A percentile compares a stretch with the other conserved stretches of the same genome.
Evolutionary conservation across 2,797 vertebrate species (phyloP).

Genomic region (Oreortyx pictus): DNA sequence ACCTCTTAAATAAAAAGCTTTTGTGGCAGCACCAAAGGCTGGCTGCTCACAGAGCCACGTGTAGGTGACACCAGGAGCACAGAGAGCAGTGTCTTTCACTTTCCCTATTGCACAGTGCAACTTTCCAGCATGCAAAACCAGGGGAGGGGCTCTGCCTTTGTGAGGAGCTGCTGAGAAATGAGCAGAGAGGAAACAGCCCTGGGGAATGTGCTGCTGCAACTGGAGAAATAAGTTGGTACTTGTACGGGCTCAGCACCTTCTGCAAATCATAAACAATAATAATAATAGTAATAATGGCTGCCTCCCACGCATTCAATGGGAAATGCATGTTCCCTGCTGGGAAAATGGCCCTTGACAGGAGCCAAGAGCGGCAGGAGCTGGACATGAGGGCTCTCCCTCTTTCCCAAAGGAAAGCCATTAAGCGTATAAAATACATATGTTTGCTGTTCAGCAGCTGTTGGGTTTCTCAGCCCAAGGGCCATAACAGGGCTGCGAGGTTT

Average conservation of each 20-base stretch:
- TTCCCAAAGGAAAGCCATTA: constrained; percentile 6
- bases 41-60: too few species aligned
- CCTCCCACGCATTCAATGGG: not conserved
- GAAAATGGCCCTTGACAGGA: constrained; percentile 20
- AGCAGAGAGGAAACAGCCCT: not conserved
- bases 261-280: not conserved
- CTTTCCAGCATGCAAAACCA: not conserved
- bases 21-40: not conserved
- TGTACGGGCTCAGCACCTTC: not conserved
- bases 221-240: not conserved
- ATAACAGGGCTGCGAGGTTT: not conserved
- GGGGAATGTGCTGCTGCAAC: constrained; percentile 1
- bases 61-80: not conserved
- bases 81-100: not conserved
- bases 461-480: constrained; percentile 40
- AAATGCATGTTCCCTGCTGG: not conserved
- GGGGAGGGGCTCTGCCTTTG: too few species aligned
- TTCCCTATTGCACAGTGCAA: not conserved
- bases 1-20: not conserved
- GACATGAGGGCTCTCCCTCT: not conserved
- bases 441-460: constrained; percentile 31
- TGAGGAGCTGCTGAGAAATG: not conserved
- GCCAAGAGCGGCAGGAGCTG: not conserved
- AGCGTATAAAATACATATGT: not conserved
- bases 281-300: not conserved